Base-by-base conservation (phyloP, 1,140 invertebrate species). In the Lepidurus packardi region DNA sequence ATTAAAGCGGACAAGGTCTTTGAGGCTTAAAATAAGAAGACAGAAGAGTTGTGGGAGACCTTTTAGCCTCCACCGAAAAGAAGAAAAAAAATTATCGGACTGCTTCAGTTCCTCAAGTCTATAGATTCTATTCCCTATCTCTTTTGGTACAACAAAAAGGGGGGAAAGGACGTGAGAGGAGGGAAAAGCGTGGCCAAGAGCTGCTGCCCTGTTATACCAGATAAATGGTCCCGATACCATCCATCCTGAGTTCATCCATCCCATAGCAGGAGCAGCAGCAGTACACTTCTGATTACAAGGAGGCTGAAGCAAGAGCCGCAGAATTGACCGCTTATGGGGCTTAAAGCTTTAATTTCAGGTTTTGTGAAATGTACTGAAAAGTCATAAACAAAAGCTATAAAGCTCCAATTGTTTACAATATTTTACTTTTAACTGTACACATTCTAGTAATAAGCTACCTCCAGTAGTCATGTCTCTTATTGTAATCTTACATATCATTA, bases 171-270 rank as follows among this genome's bases (percentile, higher is more conserved):
- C 13, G 9, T 4, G 8, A 65, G 53, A 16, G 3, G 1, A 16
- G 21, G 13, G 13, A 65, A 65, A 65, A 65, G 53, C 53, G 53
- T 65, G 53, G 53, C 53, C 53, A 65, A 65, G 53, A 65, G 53
- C 53, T 7, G 53, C 53, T 65, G 53, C 53, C 53, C 53, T 65
- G 53, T 65, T 65, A 34, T 34, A 65, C 8, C n/a, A 65, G 53
- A 65, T 65, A 65, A 65, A 65, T 65, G 53, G 53, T 65, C 21
- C 53, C 53, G 53, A 65, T 65, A 65, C 53, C 53, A 65, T 65
- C 53, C 53, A 65, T 34, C 34, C 34, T 34, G 3, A 34, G 34
- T 34, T 34, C 25, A 34, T 65, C 53, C 21, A 65, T 65, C 53
- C 53, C 53, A 21, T 65, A 65, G 53, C 53, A 13, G 21, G 53